These are phyloP conservation scores for Arbacia lixula DNA, from an alignment of 53 echinoderm and acorn worm species.

Conservation along the genomic window DNA sequence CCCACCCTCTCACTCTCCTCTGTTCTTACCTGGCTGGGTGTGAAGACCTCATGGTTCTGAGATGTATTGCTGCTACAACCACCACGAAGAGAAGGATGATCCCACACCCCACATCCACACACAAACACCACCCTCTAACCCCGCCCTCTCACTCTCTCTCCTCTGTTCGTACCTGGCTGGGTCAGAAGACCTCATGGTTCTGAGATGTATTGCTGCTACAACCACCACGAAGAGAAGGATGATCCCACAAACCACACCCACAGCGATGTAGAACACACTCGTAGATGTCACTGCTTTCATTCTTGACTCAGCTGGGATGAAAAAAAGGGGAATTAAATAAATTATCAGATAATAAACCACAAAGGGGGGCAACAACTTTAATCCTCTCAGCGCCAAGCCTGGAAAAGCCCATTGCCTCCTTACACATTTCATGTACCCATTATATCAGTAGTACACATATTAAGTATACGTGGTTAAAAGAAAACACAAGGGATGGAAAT, in stretches of 20 bases:
- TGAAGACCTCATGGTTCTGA: conserved; percentile 61
- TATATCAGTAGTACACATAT: too few species aligned
- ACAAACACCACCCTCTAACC: too few species aligned
- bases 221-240: conserved; percentile 83
- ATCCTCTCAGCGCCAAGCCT: too few species aligned
- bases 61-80: conserved; percentile 75
- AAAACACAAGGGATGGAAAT: too few species aligned
- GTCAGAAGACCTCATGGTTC: conserved; percentile 66
- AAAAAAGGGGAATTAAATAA: not conserved
- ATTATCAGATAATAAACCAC: not conserved
- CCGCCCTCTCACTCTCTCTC: too few species aligned
- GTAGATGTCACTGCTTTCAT: conserved; percentile 70
- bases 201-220: conserved; percentile 80
- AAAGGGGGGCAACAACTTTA: too few species aligned
- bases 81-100: conserved; percentile 77
- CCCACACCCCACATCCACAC: conserved; percentile 84
- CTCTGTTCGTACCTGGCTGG: conserved; percentile 65
- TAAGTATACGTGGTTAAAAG: too few species aligned
- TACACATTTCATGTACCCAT: too few species aligned
- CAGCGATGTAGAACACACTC: conserved; percentile 97
- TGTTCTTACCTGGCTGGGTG: conserved; percentile 59
- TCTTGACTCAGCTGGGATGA: conserved; percentile 42
- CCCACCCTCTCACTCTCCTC: too few species aligned
- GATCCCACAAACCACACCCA: conserved; percentile 91
- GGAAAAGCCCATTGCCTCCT: too few species aligned